Evolutionary conservation across 2,113 vertebrate species (phyloP), one percentile per base, ranked within the genome.

Genomic region (Tragelaphus buxtoni): DNA sequence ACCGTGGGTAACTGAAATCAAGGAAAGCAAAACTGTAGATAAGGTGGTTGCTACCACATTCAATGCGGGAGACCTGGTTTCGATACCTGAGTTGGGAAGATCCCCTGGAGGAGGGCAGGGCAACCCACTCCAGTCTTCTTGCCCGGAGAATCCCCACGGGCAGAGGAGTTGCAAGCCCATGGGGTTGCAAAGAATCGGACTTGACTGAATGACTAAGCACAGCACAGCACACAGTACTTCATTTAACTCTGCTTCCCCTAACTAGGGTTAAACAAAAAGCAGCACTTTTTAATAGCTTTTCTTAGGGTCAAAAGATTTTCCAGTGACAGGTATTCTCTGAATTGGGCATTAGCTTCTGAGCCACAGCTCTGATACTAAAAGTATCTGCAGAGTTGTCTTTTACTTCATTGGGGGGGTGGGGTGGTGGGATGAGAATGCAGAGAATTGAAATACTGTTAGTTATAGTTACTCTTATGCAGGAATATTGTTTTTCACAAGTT

Each of bases 301-400:
- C 49, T 92, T 84, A 65, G 65, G 30, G 9, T 89, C 17, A 61
- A 63, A 88, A 84, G 77, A 82, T 92, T 74, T 51, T 35, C 53
- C 81, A 32, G 55, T 83, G 17, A 83, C 74, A 32, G 35, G 9
- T 82, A 35, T 74, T 92, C 79, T 88, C 55, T 83, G 55, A 88
- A 39, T 89, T 24, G 4, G 18, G 49, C 32, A 56, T 77, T 63
- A 65, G 55, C 63, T 89, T 92, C 24, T 93, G 35, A 88, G 55
- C 9, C 76, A 92, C 26, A 47, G 18, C 56, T 89, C 83, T 58
- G 77, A 96, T 84, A 49, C 61, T 86, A 82, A 91, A 81, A 81
- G 35, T 39, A 22, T 53, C 86, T 94, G 47, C 82, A 63, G 53
- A 74, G 30, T 65, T 84, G 56, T 77, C 49, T 92, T 60, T 81